Conservation (phyloP, 2,888 invertebrate genomes). For the Drosophila stalkeri region DNA sequence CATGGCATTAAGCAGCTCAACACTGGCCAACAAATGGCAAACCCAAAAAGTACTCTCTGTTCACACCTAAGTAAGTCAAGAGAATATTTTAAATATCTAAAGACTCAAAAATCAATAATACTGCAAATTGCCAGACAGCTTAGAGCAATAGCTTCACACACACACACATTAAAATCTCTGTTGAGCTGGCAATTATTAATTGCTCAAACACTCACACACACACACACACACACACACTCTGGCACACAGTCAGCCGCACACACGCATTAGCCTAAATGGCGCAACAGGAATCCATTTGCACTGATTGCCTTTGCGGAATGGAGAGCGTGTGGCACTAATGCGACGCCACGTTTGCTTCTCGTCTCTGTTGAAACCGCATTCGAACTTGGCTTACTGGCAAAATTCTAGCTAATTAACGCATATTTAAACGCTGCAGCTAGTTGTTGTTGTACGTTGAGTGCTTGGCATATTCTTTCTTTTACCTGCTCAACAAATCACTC, state of each 20-base stretch:
- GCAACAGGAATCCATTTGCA: slow-evolving; percentile 67
- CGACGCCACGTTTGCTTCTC: slow-evolving; percentile 1
- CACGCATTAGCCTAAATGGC: slow-evolving; percentile 14
- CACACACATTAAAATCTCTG: slow-evolving; percentile 15
- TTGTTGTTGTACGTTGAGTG: background rate
- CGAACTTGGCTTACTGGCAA: slow-evolving; percentile 47
- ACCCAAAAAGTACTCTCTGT: background rate
- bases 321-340: slow-evolving; percentile 12
- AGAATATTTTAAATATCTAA: too few relatives aligned
- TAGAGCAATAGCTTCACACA: slow-evolving; percentile 23
- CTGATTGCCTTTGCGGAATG: slow-evolving; percentile 57
- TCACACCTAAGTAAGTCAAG: background rate
- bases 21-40: slow-evolving; percentile 24
- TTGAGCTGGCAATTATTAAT: slow-evolving; percentile 54
- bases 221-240: slow-evolving; percentile 20
- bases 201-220: slow-evolving; percentile 24
- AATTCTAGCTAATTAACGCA: slow-evolving; percentile 68
- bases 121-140: slow-evolving; percentile 7
- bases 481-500: slow-evolving; percentile 49
- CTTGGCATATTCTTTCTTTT: slow-evolving; percentile 46
- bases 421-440: slow-evolving; percentile 34
- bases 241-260: slow-evolving; percentile 1
- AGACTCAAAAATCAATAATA: slow-evolving; percentile 7
- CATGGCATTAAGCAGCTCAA: background rate
- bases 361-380: background rate